Evolutionary conservation across 2,113 vertebrate species (phyloP), one percentile per base, ranked within the genome.

Genomic region (Spizaetus ornatus): DNA sequence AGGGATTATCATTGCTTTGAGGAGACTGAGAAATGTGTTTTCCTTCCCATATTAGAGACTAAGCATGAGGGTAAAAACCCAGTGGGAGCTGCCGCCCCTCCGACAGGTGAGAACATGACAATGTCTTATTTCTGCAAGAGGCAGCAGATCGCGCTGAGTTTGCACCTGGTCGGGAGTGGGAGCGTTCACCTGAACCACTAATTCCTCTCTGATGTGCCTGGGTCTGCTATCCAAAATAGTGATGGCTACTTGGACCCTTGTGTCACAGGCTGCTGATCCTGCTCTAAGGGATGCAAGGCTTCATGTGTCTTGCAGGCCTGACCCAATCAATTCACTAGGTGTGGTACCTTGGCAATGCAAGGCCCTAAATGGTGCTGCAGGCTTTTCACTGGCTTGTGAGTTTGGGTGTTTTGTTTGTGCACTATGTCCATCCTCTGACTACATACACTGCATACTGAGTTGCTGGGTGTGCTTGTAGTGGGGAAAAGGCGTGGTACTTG

Each of bases 381-480:
- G 38, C 22, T 92, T 58, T 59, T 40, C 12, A 4, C 4, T 3
- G 2, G 8, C 36, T 66, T 73, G 7, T n/a, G 69, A 45, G n/a
- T 62, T 45, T 53, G 32, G 27, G 4, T 43, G 19, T 19, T 78
- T 48, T 1, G 4, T 29, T n/a, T 72, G n/a, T 45, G 29, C 18
- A 2, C 11, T 12, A 13, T 32, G 42, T 36, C 26, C 4, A 15
- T 29, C 32, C 47, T 48, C 16, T 17, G 50, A 45, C 52, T 45
- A 0, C 2, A 0, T 5, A 38, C 1, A 5, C 50, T 86, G 25
- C 19, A 7, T 7, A 2, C 12, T 19, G 38, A 32, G 21, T n/a
- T 2, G 1, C 3, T 15, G 53, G 21, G 12, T 1, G 2, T 3
- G 3, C 45, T 61, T 52, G 42, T 7, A n/a, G n/a, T 0, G 2